Base-by-base conservation (phyloP, 2,888 invertebrate species). In the Aradus depressus region DNA sequence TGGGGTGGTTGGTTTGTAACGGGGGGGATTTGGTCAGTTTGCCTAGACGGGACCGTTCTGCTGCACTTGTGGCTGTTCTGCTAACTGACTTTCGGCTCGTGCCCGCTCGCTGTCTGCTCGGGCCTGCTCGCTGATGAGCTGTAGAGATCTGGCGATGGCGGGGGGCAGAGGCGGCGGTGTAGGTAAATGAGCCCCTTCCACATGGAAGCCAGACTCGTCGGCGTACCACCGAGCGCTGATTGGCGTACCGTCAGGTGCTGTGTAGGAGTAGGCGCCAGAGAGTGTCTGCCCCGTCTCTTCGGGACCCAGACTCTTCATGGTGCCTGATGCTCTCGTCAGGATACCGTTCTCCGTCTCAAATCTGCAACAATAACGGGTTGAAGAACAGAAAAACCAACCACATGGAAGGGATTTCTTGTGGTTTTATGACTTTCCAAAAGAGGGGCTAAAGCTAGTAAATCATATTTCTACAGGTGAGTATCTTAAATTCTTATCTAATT, bases 251-350 rank as follows among this genome's bases (percentile, higher is more conserved):
- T 81, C 80, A 5, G 77, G 77, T 21, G 76, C 73, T 4, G 81
- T 75, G 63, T 85, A 85, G 0, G 84, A 76, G 64, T 77, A 84
- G 39, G 80, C 80, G 38, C 86, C 86, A 65, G 83, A 80, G 3
- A 83, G 80, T 2, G 66, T 61, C 42, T 60, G 59, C 14, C 60
- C 59, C 28, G 56, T 52, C 1, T 72, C 71, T 35, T 75, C 73
- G 1, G 72, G 71, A 1, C 76, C 77, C 16, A 72, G 70, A 62
- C 77, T 74, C 61, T 77, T 77, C 38, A 78, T 69, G 45, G 63
- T 64, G 5, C 71, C 72, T 8, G 63, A 58, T 51, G 70, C 70
- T 42, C 70, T 62, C 1, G 65, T 68, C 21, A 63, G 60, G 55
- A 72, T 72, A 6, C 72, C 71, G 59, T 72, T 71, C 31, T 65